Percentiles rank a stretch among this genome's conserved stretches.
These are phyloP conservation scores for Patiria miniata DNA, from an alignment of 35 echinoderm and acorn worm genomes.

Conservation along the genomic window DNA sequence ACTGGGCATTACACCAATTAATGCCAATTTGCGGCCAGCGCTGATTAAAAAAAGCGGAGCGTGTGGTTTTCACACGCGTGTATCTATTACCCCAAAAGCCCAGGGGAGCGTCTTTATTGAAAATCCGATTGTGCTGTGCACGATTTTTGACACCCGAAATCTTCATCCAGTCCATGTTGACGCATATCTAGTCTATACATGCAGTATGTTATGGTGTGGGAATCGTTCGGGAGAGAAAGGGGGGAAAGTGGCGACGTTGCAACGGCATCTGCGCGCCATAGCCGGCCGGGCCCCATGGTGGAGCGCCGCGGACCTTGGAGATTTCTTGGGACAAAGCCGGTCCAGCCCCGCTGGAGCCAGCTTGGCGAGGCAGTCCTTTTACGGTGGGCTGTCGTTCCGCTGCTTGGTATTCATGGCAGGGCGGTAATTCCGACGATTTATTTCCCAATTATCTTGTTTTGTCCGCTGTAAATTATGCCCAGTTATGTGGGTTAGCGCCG, in stretches of 20 bases:
- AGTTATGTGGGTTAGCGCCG: not conserved
- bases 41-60: not conserved
- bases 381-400: not conserved
- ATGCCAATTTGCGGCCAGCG: constrained; percentile 30
- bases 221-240: not conserved
- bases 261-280: not conserved
- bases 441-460: constrained; percentile 21
- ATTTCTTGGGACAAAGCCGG: constrained; percentile 15
- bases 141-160: constrained; percentile 9
- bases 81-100: constrained; percentile 22
- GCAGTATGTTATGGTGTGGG: too few species aligned
- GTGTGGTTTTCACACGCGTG: constrained; percentile 26
- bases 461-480: constrained; percentile 1
- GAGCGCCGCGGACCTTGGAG: constrained; percentile 29
- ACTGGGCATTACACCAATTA: constrained; percentile 44
- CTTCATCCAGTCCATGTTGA: too few species aligned
- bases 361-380: constrained; percentile 3
- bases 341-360: constrained; percentile 23
- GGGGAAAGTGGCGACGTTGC: not conserved
- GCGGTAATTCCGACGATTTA: constrained; percentile 40
- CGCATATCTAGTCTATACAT: too few species aligned
- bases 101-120: constrained; percentile 8
- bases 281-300: not conserved
- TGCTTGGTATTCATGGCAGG: constrained; percentile 37
- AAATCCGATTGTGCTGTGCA: constrained; percentile 36